Conservation (phyloP, 37 sponge, comb jelly and placozoan genomes). For the Sycon ciliatum region DNA sequence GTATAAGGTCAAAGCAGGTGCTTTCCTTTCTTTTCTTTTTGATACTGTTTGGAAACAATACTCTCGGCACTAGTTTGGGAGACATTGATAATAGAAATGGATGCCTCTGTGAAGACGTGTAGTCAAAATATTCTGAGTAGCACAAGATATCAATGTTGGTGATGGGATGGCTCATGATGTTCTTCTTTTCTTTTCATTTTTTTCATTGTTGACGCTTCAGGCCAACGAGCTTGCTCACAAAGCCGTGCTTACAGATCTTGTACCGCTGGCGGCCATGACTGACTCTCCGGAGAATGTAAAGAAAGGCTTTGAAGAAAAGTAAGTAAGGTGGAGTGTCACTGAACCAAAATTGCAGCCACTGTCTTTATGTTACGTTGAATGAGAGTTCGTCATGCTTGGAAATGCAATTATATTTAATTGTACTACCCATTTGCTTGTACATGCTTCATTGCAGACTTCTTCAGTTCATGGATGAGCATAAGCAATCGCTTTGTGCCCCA, state of each 20-base stretch:
- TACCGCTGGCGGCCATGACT: conserved; percentile 50
- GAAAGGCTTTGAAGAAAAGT: conserved; percentile 29
- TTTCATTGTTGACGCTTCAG: not conserved
- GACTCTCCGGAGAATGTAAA: not conserved
- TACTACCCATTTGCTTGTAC: not conserved
- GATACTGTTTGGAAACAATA: too few relatives aligned
- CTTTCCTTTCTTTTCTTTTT: too few relatives aligned
- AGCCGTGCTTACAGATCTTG: conserved; percentile 58
- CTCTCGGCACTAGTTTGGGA: too few relatives aligned
- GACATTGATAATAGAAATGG: conserved; percentile 41
- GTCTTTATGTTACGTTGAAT: not conserved
- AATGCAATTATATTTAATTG: not conserved
- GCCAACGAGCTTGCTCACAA: conserved; percentile 83
- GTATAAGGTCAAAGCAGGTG: too few relatives aligned
- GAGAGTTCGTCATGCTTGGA: not conserved
- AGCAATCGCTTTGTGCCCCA: not conserved
- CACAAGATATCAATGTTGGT: too few relatives aligned
- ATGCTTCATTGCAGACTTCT: conserved; percentile 20
- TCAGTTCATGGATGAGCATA: not conserved
- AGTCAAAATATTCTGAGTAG: too few relatives aligned
- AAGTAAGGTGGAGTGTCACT: not conserved
- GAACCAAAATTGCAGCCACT: not conserved
- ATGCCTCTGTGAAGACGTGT: not conserved
- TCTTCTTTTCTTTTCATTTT: too few relatives aligned
- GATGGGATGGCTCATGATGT: too few relatives aligned